Evolutionary conservation across 2,113 vertebrate species (phyloP).

Genomic region (Upupa epops): DNA sequence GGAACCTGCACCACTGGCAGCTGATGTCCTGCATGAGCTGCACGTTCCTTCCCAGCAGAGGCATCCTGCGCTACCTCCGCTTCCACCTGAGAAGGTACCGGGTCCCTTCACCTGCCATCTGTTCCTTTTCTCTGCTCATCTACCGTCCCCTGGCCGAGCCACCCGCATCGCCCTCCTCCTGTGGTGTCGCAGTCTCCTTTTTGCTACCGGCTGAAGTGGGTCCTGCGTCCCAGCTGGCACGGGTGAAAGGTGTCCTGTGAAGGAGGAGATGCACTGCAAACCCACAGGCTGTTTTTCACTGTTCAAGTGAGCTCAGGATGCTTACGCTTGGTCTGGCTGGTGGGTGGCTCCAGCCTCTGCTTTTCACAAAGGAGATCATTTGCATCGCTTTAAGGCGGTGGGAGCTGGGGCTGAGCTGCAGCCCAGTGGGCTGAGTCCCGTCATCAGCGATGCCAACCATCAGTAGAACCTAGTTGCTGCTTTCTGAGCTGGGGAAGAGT

Average conservation of each 20-base stretch:
- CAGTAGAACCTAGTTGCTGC: neutral
- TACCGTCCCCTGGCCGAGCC: neutral
- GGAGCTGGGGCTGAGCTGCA: neutral
- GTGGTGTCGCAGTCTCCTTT: neutral
- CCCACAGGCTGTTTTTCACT: no score
- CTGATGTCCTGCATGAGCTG: conserved; percentile 92
- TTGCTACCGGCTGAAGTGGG: neutral
- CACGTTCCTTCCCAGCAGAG: conserved; percentile 88
- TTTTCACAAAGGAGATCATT: neutral
- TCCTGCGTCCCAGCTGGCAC: neutral
- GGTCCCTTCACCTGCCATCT: no score
- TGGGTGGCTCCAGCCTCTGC: no score
- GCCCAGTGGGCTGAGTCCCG: neutral
- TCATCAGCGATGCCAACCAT: neutral
- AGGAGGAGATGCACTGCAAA: neutral
- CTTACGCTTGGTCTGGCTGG: no score
- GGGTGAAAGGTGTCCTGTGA: neutral
- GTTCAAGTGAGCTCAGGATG: no score
- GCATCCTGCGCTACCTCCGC: conserved; percentile 89
- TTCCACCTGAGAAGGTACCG: conserved; percentile 89
- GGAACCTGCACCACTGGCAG: conserved; percentile 90
- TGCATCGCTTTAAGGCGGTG: neutral
- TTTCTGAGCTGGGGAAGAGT: neutral
- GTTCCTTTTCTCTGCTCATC: neutral
- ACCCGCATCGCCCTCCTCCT: neutral